Percentiles rank a stretch among this genome's conserved stretches.
These are phyloP conservation scores for Sparidentex hasta DNA, from an alignment of 2,797 vertebrate species.

Conservation along the genomic window DNA sequence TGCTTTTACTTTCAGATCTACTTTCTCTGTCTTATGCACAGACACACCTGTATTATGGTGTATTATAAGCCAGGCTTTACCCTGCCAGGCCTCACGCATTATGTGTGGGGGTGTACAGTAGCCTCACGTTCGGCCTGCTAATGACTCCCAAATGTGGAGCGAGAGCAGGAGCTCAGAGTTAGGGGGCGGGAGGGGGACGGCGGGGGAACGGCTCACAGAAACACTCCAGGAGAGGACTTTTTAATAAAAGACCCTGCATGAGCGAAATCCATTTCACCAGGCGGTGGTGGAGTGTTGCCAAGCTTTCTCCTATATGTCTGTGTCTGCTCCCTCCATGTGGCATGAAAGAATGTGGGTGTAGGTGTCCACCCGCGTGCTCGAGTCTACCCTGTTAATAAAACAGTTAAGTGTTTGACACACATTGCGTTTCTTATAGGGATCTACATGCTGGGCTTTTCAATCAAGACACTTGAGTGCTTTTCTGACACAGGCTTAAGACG, in stretches of 20 bases:
- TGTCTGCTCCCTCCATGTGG: conserved; percentile 68
- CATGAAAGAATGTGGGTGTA: conserved; percentile 70
- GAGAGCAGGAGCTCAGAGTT: conserved; percentile 59
- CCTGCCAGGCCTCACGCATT: conserved; percentile 74
- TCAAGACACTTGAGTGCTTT: conserved; percentile 67
- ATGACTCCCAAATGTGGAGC: conserved; percentile 86
- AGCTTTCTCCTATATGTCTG: conserved; percentile 65
- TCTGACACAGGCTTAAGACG: conserved; percentile 67
- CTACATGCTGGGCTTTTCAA: conserved; percentile 75
- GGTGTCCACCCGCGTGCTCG: conserved; percentile 34
- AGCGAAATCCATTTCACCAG: conserved; percentile 80
- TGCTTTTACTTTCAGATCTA: conserved; percentile 46
- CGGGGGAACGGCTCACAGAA: conserved; percentile 59
- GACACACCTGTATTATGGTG: conserved; percentile 69
- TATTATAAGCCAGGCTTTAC: conserved; percentile 57
- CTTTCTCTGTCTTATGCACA: conserved; percentile 48
- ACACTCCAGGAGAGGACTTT: conserved; percentile 75
- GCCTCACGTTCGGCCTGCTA: conserved; percentile 81
- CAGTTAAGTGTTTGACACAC: conserved; percentile 63
- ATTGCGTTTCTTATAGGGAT: conserved; percentile 61
- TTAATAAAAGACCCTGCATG: conserved; percentile 86
- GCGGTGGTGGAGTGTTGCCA: conserved; percentile 70
- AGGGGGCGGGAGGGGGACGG: neutral
- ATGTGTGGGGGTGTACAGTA: conserved; percentile 84
- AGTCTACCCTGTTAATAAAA: conserved; percentile 65